Evolutionary conservation across 2,797 vertebrate species (phyloP).

Genomic region (Enoplosus armatus): DNA sequence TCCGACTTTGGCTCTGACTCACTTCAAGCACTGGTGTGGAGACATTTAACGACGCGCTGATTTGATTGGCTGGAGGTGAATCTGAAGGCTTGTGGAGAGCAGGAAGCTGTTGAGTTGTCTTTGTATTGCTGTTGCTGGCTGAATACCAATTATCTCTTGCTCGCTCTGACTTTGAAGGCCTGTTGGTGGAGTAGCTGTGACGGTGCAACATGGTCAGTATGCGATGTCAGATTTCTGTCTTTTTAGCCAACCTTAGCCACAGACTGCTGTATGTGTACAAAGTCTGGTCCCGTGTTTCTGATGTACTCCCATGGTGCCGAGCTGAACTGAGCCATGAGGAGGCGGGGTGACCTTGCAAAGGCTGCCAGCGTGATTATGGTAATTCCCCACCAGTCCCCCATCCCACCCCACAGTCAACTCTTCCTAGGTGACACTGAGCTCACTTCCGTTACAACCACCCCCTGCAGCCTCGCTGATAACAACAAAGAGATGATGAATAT

Average conservation of each 20-base stretch:
- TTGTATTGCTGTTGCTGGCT: slow-evolving; percentile 6
- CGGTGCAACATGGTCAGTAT: neutral
- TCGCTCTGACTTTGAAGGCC: slow-evolving; percentile 3
- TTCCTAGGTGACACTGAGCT: slow-evolving; percentile 64
- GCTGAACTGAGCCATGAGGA: slow-evolving; percentile 40
- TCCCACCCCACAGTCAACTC: slow-evolving; percentile 61
- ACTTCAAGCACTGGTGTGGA: slow-evolving; percentile 31
- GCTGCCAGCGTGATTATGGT: slow-evolving; percentile 75
- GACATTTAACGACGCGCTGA: slow-evolving; percentile 41
- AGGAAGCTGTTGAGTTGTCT: neutral
- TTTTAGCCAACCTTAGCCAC: slow-evolving; percentile 5
- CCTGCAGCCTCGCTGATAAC: slow-evolving; percentile 40
- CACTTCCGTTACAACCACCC: slow-evolving; percentile 55
- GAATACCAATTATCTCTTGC: slow-evolving; percentile 49
- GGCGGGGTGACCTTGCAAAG: slow-evolving; percentile 79
- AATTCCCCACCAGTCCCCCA: slow-evolving; percentile 64
- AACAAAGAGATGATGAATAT: slow-evolving; percentile 34
- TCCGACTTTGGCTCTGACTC: slow-evolving; percentile 42
- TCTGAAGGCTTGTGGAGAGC: slow-evolving; percentile 6
- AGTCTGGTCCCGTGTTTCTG: slow-evolving; percentile 54
- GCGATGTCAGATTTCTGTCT: slow-evolving; percentile 38
- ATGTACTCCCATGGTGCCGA: slow-evolving; percentile 61
- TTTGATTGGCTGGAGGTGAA: slow-evolving; percentile 58
- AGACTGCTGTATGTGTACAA: neutral
- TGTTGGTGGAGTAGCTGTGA: slow-evolving; percentile 1